Evolutionary conservation across 2,113 vertebrate species (phyloP), one percentile per base, ranked within the genome.

Genomic region (Siniperca chuatsi): DNA sequence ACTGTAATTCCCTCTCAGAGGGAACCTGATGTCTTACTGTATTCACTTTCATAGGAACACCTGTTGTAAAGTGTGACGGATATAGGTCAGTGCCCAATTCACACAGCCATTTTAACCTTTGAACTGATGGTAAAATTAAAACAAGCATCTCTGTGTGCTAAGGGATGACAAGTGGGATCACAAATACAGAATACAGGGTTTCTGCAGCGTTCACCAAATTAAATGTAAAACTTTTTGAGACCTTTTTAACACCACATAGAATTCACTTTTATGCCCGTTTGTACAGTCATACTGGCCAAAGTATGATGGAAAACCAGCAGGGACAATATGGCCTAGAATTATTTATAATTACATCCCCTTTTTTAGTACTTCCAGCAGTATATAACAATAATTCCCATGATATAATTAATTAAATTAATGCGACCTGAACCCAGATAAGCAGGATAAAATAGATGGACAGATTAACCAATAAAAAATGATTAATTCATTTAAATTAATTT

Each of bases 31-130:
- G 81, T 83, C 68, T 85, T 60, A 65, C 86, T 92, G 92, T 93
- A 92, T 72, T 94, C 88, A 91, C 90, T 75, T 70, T 82, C 52
- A 60, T 60, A 78, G 82, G 82, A 61, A 78, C 90, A 94, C 85
- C 89, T 93, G 94, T 93, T 88, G 85, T 76, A 84, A 86, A 89
- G 88, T 87, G 88, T 85, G 85, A 89, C 77, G 75, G 91, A 94
- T 95, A 6, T 87, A 92, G 94, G 90, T 92, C 92, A 92, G 86
- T 58, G 79, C 93, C 85, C 87, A 94, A 93, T 94, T 92, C 93
- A 91, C 90, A 75, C 83, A 83, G 74, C 71, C 87, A 52, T 68
- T 74, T 61, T 50, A 79, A 69, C 92, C 90, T 94, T 77, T 89
- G 70, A 92, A 78, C 91, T 86, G 82, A 69, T 58, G 68, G 75